A percentile compares a stretch with the other conserved stretches of the same genome.
These are phyloP conservation scores for Zenarchopterus dispar DNA, from an alignment of 2,797 vertebrate genomes.

Conservation along the genomic window DNA sequence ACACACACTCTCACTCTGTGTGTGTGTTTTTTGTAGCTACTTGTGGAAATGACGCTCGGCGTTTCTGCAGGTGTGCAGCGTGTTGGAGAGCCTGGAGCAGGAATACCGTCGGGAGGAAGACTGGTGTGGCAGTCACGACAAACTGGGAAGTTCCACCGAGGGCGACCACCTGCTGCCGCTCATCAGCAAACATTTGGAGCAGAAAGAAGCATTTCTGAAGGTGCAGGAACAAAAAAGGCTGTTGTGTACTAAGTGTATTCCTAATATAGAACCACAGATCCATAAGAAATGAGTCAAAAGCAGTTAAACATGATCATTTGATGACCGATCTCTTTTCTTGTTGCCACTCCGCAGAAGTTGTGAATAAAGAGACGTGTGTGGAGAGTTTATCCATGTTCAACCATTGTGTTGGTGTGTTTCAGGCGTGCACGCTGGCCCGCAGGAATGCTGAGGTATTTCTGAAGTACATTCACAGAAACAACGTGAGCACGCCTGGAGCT, in stretches of 20 bases:
- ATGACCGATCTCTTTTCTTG: neutral
- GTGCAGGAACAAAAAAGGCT: slow-evolving; percentile 64
- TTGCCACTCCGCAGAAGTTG: too few species aligned
- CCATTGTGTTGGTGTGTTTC: neutral
- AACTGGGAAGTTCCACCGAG: slow-evolving; percentile 88
- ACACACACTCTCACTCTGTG: neutral
- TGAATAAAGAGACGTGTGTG: too few species aligned
- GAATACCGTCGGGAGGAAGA: slow-evolving; percentile 96
- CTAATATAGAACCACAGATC: too few species aligned
- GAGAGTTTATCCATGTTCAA: neutral
- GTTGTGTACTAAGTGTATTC: neutral
- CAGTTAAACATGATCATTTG: neutral
- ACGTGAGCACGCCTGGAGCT: slow-evolving; percentile 92
- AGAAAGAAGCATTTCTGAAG: slow-evolving; percentile 99
- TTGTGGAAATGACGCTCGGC: neutral
- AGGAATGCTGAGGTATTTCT: slow-evolving; percentile 97
- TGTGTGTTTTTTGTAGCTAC: neutral
- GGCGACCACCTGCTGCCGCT: slow-evolving; percentile 93
- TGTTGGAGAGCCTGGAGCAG: slow-evolving; percentile 95
- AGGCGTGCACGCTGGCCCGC: slow-evolving; percentile 83
- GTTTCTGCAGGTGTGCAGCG: slow-evolving; percentile 90
- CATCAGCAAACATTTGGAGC: slow-evolving; percentile 98
- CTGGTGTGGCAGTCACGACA: slow-evolving; percentile 96
- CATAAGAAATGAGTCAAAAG: too few species aligned
- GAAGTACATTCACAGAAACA: slow-evolving; percentile 99